These are phyloP conservation scores for Agrilus planipennis DNA, from an alignment of 1,140 invertebrate genomes.

Conservation along the genomic window DNA sequence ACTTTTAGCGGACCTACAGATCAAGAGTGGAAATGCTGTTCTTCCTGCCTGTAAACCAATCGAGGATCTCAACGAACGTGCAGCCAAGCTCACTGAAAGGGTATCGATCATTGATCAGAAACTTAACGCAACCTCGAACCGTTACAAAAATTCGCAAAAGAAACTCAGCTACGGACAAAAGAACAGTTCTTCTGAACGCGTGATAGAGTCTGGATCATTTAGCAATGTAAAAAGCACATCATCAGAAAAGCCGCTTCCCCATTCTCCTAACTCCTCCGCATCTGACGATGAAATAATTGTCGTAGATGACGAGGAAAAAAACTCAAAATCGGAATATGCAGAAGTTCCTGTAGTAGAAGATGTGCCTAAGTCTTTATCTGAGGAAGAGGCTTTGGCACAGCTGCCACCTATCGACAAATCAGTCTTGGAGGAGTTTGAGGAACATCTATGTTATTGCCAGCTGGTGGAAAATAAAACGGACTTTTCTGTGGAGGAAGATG, in stretches of 20 bases:
- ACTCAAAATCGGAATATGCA: background rate
- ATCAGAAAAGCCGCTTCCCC: slow-evolving; percentile 10
- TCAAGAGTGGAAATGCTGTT: slow-evolving; percentile 37
- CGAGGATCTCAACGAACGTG: slow-evolving; percentile 30
- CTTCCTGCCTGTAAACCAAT: slow-evolving; percentile 17
- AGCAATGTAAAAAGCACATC: slow-evolving; percentile 22
- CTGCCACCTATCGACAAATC: slow-evolving; percentile 26
- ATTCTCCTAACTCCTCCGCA: background rate
- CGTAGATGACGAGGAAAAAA: slow-evolving; percentile 6
- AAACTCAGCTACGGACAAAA: slow-evolving; percentile 11
- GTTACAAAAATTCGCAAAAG: slow-evolving; percentile 27
- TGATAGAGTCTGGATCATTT: slow-evolving; percentile 26
- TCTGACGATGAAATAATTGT: slow-evolving; percentile 18
- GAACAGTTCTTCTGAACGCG: slow-evolving; percentile 15
- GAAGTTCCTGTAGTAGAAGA: background rate
- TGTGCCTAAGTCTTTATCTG: slow-evolving; percentile 15
- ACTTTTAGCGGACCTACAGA: slow-evolving; percentile 64
- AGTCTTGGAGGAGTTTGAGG: slow-evolving; percentile 11
- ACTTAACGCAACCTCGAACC: slow-evolving; percentile 27
- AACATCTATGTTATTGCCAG: slow-evolving; percentile 18
- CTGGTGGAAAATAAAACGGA: slow-evolving; percentile 22
- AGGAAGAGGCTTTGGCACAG: slow-evolving; percentile 25
- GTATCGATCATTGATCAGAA: slow-evolving; percentile 33
- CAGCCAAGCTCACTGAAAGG: slow-evolving; percentile 31
- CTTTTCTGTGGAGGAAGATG: slow-evolving; percentile 13